Evolutionary conservation across 2,113 vertebrate species (phyloP), one percentile per base, ranked within the genome.

Genomic region (Mobula hypostoma): DNA sequence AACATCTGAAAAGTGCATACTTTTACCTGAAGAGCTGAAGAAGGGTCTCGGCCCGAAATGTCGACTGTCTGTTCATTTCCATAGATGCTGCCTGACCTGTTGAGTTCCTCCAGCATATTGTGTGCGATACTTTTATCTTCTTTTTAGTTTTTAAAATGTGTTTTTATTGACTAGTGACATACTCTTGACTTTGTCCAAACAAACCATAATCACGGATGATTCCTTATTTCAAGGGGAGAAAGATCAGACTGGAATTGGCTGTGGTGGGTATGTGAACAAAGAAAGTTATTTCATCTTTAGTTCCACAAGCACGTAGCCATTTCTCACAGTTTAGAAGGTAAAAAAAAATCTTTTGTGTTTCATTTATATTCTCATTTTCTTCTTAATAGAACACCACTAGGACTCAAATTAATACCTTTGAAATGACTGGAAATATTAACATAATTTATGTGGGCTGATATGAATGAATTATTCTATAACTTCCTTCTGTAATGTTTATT

Each of bases 331-430:
- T 94, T 95, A 94, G 93, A 92, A 94, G 7, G 72, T 29, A 40
- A 48, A 94, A 3, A 7, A 3, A 7, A 15, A 94, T 92, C 56
- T 94, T 95, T 95, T 95, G 63, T 95, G 94, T 66, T 95, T 94
- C 94, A 95, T 96, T 97, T 96, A 95, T 94, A 96, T 95, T 95
- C 94, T 94, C 95, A 95, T 96, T 94, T 96, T 95, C 94, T 95
- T 94, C 95, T 93, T 95, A 96, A 95, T 95, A 95, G 95, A 94
- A 95, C 94, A 95, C 19, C 8, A 94, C 94, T 94, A 94, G 17
- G 48, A 61, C 12, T 94, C 0, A 1, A 90, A 85, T 94, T 95
- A 95, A 94, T 94, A 95, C 92, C 58, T 80, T 27, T 48, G 0
- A 0, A 91, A 96, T 95, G 77, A 94, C 95, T 95, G 63, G n/a